Base-by-base conservation (phyloP, 2,113 vertebrate genomes). In the Dendrocopos noguchii region DNA sequence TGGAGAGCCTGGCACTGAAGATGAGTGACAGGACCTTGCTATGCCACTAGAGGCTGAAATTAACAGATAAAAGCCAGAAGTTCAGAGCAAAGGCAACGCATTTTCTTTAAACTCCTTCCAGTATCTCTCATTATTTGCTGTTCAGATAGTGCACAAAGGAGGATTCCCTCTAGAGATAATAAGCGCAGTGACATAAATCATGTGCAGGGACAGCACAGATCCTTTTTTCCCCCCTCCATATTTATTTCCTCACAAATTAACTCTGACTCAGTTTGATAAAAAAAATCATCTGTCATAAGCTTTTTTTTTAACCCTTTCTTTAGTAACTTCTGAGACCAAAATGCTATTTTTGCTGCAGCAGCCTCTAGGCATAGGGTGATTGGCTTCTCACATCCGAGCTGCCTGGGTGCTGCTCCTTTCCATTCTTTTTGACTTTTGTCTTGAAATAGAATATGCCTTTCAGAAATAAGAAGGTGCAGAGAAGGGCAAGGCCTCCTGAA, bases 41-140 rank as follows among this genome's bases (percentile, higher is more conserved):
- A 0, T 47, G 52, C 80, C 84, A 34, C 59, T 53, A 47, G 46
- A 65, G 71, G 52, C 22, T 91, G 80, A 81, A 86, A 73, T 42
- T 11, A 76, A 29, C 55, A 84, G 89, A 88, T 88, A 74, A 94
- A 90, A 92, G 92, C 63, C 29, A 53, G 33, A 86, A 76, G 86
- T 84, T 93, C 76, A 77, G 91, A 93, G 91, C 75, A 66, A 87
- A 95, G 71, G 88, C 67, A 92, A 36, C 25, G 31, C 22, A 1
- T 76, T 84, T 81, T 36, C 84, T 95, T 89, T 80, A 80, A 93
- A 84, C 84, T 89, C 67, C 53, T 61, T 93, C 84, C 91, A 80
- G 67, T 57, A 50, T 52, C 64, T 77, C 39, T 74, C 66, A 57
- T 59, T 73, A 77, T 17, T 36, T 65, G 92, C 78, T 66, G 63